Conservation (phyloP, 1,140 invertebrate species). For the Drosophila hydei region DNA sequence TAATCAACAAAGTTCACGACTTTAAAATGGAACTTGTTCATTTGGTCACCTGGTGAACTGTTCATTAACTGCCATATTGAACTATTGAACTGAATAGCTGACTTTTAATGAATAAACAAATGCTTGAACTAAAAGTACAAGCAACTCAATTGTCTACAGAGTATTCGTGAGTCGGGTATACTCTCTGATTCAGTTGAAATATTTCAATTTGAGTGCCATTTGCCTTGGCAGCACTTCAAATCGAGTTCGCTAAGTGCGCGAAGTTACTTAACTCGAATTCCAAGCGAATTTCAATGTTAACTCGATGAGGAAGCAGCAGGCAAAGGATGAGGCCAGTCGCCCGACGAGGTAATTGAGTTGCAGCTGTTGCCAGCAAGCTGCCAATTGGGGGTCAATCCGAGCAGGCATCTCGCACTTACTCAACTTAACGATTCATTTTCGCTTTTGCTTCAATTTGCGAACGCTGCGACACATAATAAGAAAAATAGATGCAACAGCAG, state of each 20-base stretch:
- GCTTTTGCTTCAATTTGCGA: conserved; percentile 5
- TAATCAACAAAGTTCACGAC: too few relatives aligned
- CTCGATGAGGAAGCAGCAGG: neutral
- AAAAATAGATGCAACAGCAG: conserved; percentile 16
- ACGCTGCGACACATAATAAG: conserved; percentile 19
- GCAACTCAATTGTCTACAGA: neutral
- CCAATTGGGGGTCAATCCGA: neutral
- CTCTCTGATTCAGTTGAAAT: neutral
- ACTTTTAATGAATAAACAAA: too few relatives aligned
- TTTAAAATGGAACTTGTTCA: too few relatives aligned
- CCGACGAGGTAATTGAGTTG: conserved; percentile 39
- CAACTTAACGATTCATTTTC: conserved; percentile 78
- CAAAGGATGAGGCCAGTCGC: neutral
- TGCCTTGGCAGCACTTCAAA: neutral
- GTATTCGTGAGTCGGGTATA: neutral
- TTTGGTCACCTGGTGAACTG: too few relatives aligned
- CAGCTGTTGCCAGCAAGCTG: conserved; percentile 33
- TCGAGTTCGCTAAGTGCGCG: neutral
- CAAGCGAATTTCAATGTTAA: conserved; percentile 5
- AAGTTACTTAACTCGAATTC: too few relatives aligned
- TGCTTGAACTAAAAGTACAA: too few relatives aligned
- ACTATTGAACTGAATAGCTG: too few relatives aligned
- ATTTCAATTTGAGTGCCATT: neutral
- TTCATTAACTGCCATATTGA: too few relatives aligned
- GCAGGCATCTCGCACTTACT: conserved; percentile 32